Evolutionary conservation across 2,888 invertebrate species (phyloP).

Genomic region (Euzetes globulus): DNA sequence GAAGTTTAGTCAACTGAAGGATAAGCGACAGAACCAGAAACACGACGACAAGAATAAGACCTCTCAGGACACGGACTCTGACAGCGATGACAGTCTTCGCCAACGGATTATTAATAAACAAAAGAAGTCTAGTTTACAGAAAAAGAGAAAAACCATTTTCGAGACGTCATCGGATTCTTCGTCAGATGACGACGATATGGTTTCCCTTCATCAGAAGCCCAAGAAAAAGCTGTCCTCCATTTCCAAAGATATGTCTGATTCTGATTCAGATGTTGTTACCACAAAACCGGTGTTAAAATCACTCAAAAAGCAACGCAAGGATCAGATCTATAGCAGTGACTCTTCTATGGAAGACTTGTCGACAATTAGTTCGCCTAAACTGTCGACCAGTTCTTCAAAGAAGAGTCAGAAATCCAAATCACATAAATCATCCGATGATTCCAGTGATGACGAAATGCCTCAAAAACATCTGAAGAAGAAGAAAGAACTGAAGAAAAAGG

Average conservation of each 20-base stretch:
- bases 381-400: background rate
- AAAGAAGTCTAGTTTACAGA: conserved; percentile 37
- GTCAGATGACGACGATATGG: conserved; percentile 32
- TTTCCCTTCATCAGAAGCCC: background rate
- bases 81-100: conserved; percentile 39
- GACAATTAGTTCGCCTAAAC: background rate
- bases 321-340: background rate
- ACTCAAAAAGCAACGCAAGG: conserved; percentile 9
- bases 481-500: conserved; percentile 34
- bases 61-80: conserved; percentile 42
- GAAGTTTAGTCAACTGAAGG: conserved; percentile 78
- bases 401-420: background rate
- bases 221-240: background rate
- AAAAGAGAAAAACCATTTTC: conserved; percentile 42
- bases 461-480: conserved; percentile 25
- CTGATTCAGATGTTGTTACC: conserved; percentile 42
- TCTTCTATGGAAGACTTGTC: background rate
- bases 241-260: conserved; percentile 31
- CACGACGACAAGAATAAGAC: conserved; percentile 44
- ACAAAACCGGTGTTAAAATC: conserved; percentile 27
- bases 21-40: conserved; percentile 55
- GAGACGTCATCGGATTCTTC: conserved; percentile 41
- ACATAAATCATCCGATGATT: conserved; percentile 11
- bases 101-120: conserved; percentile 14
- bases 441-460: conserved; percentile 45